A percentile compares a stretch with the other conserved stretches of the same genome.
Conservation (phyloP, 2,888 invertebrate genomes). For the Stramonita haemastoma region DNA sequence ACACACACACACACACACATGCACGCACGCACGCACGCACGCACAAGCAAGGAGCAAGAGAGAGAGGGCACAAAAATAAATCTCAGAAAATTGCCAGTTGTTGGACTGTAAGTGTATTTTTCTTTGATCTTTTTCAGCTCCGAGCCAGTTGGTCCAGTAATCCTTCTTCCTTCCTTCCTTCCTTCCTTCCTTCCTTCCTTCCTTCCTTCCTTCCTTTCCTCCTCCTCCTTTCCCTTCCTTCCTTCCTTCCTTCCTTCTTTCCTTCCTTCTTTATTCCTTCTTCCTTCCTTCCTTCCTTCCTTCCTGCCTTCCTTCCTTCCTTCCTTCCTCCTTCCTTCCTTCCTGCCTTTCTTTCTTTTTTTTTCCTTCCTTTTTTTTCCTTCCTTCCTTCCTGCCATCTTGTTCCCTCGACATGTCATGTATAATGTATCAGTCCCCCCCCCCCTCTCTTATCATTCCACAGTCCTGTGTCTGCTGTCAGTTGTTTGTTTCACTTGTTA, state of each 20-base stretch:
- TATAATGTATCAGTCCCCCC: no score
- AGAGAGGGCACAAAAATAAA: no score
- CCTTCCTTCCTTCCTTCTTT: not conserved
- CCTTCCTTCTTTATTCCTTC: not conserved
- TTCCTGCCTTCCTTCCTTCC: not conserved
- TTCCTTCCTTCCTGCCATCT: not conserved
- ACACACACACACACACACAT: no score
- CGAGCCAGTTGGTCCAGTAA: slow-evolving; percentile 87
- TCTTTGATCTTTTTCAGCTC: slow-evolving; percentile 81
- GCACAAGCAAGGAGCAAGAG: no score
- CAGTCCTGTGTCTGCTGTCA: no score
- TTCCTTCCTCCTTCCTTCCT: not conserved
- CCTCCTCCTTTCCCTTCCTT: not conserved
- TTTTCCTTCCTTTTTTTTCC: no score
- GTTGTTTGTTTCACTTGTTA: no score
- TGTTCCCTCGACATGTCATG: no score
- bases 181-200: not conserved
- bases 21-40: no score
- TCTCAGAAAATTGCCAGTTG: not conserved
- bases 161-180: not conserved
- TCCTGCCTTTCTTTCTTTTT: no score
- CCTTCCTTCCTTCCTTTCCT: not conserved
- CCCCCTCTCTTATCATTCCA: no score
- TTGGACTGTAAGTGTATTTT: not conserved
- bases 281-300: not conserved